Evolutionary conservation across 2,797 vertebrate species (phyloP).

Genomic region (Muscicapa comitata): DNA sequence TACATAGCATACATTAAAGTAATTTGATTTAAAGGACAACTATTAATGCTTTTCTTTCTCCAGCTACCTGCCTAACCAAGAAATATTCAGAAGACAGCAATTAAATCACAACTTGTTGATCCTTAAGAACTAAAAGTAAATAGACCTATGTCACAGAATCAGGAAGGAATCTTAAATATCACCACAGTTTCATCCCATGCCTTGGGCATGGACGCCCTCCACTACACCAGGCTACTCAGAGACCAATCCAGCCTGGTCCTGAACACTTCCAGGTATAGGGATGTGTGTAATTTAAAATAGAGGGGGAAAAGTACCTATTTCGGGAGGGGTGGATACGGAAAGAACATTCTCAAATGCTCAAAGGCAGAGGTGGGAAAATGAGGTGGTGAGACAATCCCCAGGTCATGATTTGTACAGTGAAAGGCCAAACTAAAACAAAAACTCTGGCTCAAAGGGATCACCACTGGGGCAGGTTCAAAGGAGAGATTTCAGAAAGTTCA

Average conservation of each 20-base stretch:
- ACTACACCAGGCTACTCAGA: background rate
- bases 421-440: background rate
- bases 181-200: background rate
- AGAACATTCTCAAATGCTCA: background rate
- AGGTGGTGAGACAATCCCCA: background rate
- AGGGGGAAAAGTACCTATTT: accelerated
- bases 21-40: background rate
- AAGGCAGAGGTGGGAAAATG: background rate
- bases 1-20: background rate
- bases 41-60: background rate
- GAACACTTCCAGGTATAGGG: background rate
- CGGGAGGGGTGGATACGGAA: background rate
- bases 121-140: background rate
- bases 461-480: too few species aligned
- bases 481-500: background rate
- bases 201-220: background rate
- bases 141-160: accelerated
- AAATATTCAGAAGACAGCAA: background rate
- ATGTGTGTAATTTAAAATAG: background rate
- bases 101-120: background rate
- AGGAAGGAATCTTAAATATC: background rate
- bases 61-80: background rate
- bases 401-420: background rate
- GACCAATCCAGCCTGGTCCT: background rate
- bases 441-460: background rate